phyloP scores from a whole-genome alignment of 2,888 invertebrate species.

The Trachelus stipa region DNA sequence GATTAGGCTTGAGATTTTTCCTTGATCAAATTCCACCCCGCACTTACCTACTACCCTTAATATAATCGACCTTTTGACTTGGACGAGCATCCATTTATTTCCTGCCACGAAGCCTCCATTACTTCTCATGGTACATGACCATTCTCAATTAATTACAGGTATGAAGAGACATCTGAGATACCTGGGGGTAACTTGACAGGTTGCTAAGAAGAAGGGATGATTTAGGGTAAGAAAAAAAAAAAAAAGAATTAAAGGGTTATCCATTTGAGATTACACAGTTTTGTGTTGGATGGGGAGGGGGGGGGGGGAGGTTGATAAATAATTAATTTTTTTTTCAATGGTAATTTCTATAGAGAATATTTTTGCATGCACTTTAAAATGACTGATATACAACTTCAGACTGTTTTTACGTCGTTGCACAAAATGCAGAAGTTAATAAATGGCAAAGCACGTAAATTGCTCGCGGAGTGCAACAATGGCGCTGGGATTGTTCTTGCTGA shows the following conservation, averaged over 20 bases:
- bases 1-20: conserved; percentile 48
- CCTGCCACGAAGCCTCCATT: background rate
- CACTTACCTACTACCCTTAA: conserved; percentile 13
- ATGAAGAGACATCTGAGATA: background rate
- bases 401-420: background rate
- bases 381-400: background rate
- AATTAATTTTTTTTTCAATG: too few relatives aligned
- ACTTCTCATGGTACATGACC: background rate
- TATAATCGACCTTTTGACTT: conserved; percentile 14
- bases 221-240: background rate
- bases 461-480: conserved; percentile 14
- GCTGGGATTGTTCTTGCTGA: conserved; percentile 19
- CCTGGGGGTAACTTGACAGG: too few relatives aligned
- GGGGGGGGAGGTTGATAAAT: too few relatives aligned
- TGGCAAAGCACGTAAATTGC: background rate
- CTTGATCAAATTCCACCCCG: conserved; percentile 36
- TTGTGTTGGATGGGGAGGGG: too few relatives aligned
- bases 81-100: background rate
- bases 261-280: background rate
- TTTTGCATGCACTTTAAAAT: background rate
- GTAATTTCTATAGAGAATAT: background rate
- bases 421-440: background rate
- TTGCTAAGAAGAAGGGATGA: background rate
- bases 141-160: background rate
- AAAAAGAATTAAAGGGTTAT: background rate